Percentiles rank a stretch among this genome's conserved stretches.
phyloP scores from a whole-genome alignment of 2,113 vertebrate genomes.

The Orycteropus afer region DNA sequence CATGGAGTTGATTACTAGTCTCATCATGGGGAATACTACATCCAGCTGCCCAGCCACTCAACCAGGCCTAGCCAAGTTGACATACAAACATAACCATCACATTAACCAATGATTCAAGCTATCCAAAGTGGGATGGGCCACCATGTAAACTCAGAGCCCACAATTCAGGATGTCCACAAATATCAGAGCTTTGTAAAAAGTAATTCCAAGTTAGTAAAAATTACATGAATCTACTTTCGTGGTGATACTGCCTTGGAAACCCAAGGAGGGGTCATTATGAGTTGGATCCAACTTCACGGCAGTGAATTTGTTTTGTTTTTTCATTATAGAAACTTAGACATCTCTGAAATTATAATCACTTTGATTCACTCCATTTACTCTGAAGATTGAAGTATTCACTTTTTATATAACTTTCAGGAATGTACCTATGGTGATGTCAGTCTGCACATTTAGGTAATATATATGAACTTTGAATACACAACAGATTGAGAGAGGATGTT shows the following conservation, averaged over 20 bases:
- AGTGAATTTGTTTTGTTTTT: too few species aligned
- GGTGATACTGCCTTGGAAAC: too few species aligned
- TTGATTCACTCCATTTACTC: background rate
- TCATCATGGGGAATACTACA: too few species aligned
- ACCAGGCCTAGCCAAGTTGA: too few species aligned
- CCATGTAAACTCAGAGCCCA: background rate
- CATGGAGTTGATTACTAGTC: too few species aligned
- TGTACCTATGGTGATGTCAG: background rate
- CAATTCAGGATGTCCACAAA: background rate
- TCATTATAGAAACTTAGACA: too few species aligned
- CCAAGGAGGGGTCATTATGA: too few species aligned
- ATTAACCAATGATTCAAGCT: background rate
- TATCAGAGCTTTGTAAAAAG: background rate
- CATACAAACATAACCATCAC: too few species aligned
- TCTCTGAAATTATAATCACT: background rate
- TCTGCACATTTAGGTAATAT: background rate
- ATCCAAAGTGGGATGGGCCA: background rate
- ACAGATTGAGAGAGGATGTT: background rate
- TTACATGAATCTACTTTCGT: too few species aligned
- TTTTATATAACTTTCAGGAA: slow-evolving; percentile 4
- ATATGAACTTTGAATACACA: background rate
- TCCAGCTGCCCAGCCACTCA: too few species aligned
- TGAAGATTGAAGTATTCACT: background rate
- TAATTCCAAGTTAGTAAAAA: background rate
- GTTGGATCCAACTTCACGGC: too few species aligned